phyloP scores from a whole-genome alignment of 2,888 invertebrate genomes.

The Pimpla rufipes region DNA sequence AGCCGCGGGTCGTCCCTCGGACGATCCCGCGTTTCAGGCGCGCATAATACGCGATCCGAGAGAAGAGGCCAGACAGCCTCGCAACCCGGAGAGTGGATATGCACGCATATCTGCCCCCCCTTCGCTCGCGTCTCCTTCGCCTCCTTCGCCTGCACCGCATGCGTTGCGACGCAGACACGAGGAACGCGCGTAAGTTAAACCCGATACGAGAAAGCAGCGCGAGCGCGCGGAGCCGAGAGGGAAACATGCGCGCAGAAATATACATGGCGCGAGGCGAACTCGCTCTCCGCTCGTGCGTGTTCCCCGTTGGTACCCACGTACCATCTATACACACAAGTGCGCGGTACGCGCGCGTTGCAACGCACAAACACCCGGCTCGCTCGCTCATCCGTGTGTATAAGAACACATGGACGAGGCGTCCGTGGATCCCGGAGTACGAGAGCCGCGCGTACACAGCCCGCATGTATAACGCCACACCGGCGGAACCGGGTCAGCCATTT shows the following conservation, averaged over 20 bases:
- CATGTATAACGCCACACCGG: slow-evolving; percentile 46
- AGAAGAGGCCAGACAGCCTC: slow-evolving; percentile 55
- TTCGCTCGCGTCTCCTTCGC: background rate
- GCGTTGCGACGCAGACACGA: slow-evolving; percentile 29
- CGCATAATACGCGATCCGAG: slow-evolving; percentile 47
- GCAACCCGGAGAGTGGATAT: slow-evolving; percentile 26
- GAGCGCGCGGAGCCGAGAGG: slow-evolving; percentile 1
- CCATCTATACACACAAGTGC: background rate
- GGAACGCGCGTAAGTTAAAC: slow-evolving; percentile 59
- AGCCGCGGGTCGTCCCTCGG: slow-evolving; percentile 36
- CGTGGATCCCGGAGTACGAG: background rate
- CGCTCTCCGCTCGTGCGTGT: slow-evolving; percentile 56
- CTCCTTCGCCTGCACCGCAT: slow-evolving; percentile 7
- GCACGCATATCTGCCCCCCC: slow-evolving; percentile 20
- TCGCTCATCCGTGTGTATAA: background rate
- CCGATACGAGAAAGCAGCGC: slow-evolving; percentile 57
- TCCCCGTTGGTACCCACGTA: slow-evolving; percentile 23
- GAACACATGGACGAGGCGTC: background rate
- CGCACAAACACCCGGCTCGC: background rate
- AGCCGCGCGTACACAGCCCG: slow-evolving; percentile 7
- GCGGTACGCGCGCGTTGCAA: background rate
- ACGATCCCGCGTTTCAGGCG: slow-evolving; percentile 37
- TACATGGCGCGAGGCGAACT: slow-evolving; percentile 55
- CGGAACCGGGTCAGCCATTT: slow-evolving; percentile 81
- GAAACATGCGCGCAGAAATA: slow-evolving; percentile 47